Evolutionary conservation across 2,797 vertebrate species (phyloP).

Genomic region (Poliocrania exsul): DNA sequence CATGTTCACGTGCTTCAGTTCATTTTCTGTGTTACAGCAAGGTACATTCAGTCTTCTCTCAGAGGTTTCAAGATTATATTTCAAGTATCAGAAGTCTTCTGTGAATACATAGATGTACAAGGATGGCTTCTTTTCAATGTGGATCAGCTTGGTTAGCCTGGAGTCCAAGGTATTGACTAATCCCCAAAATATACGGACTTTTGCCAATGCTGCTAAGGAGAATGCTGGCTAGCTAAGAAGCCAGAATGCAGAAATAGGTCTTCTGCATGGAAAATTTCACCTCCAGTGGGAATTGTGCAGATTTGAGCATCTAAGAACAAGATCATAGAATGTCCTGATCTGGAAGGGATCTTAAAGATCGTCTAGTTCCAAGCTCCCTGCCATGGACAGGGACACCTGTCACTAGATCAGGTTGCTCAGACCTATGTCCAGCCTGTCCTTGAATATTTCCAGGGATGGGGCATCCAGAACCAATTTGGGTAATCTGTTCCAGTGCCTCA

Average conservation of each 20-base stretch:
- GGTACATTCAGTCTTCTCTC: background rate
- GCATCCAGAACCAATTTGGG: background rate
- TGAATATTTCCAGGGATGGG: background rate
- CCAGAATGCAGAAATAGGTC: background rate
- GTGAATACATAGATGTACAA: rapidly evolving
- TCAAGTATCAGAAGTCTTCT: background rate
- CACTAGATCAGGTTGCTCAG: background rate
- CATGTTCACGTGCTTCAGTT: background rate
- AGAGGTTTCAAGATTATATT: background rate
- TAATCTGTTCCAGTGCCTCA: background rate
- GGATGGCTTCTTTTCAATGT: rapidly evolving
- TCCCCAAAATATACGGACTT: background rate
- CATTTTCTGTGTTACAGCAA: background rate
- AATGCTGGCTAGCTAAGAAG: background rate
- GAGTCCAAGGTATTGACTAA: background rate
- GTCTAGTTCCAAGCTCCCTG: background rate
- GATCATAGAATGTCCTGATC: background rate
- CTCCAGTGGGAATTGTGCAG: background rate
- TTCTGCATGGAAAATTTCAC: background rate
- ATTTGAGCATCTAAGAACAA: background rate
- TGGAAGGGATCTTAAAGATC: background rate
- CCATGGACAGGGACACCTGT: background rate
- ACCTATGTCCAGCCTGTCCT: background rate
- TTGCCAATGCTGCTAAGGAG: background rate
- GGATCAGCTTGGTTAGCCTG: background rate